Conservation (phyloP, 2,113 vertebrate genomes). For the Perca flavescens region DNA sequence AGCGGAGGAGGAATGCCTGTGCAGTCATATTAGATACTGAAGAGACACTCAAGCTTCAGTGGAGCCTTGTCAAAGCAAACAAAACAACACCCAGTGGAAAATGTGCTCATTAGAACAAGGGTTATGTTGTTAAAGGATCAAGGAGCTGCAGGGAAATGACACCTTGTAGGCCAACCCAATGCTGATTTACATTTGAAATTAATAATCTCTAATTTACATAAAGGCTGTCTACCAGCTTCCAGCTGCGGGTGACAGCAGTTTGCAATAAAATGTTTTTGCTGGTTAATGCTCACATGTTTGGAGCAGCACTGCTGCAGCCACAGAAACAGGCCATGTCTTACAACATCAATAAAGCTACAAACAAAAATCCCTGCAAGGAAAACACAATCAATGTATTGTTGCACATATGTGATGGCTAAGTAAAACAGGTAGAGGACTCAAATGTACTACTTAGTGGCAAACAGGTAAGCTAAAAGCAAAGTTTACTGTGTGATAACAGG, state of each 20-base stretch:
- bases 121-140: constrained; percentile 39
- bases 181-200: constrained; percentile 56
- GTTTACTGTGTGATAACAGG: neutral
- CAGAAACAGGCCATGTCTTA: neutral
- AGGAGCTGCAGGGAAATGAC: constrained; percentile 20
- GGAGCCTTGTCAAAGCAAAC: constrained; percentile 36
- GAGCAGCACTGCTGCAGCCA: neutral
- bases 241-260: constrained; percentile 4
- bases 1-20: constrained; percentile 3
- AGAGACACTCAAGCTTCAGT: constrained; percentile 20
- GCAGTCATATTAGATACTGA: constrained; percentile 15
- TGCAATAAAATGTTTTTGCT: constrained; percentile 21
- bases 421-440: neutral
- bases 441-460: neutral
- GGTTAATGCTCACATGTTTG: constrained; percentile 17
- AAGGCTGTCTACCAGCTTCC: constrained; percentile 14
- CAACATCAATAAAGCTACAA: neutral
- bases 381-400: neutral
- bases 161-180: neutral
- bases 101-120: constrained; percentile 41
- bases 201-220: constrained; percentile 47
- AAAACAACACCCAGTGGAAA: constrained; percentile 33
- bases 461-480: neutral
- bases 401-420: neutral
- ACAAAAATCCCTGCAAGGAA: neutral